phyloP scores from a whole-genome alignment of 2,113 vertebrate species.

The Ovibos moschatus region DNA sequence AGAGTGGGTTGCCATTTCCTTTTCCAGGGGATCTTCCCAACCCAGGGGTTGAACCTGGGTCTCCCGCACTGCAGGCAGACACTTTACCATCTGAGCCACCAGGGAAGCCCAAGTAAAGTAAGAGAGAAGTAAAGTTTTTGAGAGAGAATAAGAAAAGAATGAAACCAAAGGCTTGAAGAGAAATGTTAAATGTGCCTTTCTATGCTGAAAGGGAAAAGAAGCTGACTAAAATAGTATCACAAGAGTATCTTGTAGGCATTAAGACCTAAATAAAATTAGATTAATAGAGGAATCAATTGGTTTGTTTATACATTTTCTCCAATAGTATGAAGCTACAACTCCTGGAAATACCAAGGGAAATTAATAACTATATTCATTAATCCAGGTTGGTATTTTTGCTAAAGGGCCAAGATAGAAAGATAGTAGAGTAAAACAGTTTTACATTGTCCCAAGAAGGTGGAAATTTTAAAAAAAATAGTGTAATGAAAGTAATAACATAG shows the following conservation, averaged over 20 bases:
- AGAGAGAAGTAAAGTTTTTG: not conserved
- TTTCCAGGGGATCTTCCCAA: too few relatives aligned
- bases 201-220: not conserved
- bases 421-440: not conserved
- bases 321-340: not conserved
- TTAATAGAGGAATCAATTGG: not conserved
- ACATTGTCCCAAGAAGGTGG: not conserved
- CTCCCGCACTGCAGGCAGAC: rapidly evolving
- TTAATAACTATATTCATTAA: not conserved
- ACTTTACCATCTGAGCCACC: too few relatives aligned
- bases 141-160: not conserved
- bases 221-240: not conserved
- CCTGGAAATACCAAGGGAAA: not conserved
- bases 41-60: too few relatives aligned
- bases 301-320: not conserved
- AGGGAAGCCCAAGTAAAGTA: too few relatives aligned
- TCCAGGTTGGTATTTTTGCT: not conserved
- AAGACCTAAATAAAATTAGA: not conserved
- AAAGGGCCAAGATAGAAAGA: not conserved
- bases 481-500: not conserved
- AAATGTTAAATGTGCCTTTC: not conserved
- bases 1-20: too few relatives aligned
- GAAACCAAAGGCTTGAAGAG: not conserved
- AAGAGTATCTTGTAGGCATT: not conserved
- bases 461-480: not conserved